Percentiles rank a stretch among this genome's conserved stretches.
These are phyloP conservation scores for Drosophila robusta DNA, from an alignment of 2,888 invertebrate species.

Conservation along the genomic window DNA sequence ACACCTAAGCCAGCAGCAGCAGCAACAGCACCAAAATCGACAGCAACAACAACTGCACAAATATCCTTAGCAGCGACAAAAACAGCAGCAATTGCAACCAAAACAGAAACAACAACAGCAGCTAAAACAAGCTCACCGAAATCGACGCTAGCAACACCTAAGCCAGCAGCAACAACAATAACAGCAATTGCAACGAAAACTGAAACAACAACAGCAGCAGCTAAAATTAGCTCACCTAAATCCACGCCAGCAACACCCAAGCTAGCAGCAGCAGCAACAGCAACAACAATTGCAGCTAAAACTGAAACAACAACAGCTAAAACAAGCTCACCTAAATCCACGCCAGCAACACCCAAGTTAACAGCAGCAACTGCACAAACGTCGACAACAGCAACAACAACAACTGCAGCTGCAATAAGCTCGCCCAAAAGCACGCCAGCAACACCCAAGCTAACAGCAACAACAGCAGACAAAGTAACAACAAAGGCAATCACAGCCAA, in stretches of 20 bases:
- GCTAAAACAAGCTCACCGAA: constrained; percentile 1
- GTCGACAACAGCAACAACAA: not conserved
- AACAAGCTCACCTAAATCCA: constrained; percentile 10
- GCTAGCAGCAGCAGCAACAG: not conserved
- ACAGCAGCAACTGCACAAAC: constrained; percentile 5
- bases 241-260: too few species aligned
- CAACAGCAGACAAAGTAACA: constrained; percentile 7
- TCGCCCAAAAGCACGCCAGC: constrained; percentile 12
- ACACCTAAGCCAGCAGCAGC: constrained; percentile 37
- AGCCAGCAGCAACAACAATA: constrained; percentile 34
- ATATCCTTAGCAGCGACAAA: not conserved
- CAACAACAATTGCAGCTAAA: not conserved
- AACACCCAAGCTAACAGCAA: constrained; percentile 18
- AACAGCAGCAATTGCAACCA: not conserved
- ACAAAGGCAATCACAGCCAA: constrained; percentile 10
- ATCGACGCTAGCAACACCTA: constrained; percentile 51
- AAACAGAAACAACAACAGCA: not conserved
- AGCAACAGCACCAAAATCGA: constrained; percentile 7
- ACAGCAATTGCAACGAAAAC: constrained; percentile 30
- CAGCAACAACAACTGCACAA: not conserved
- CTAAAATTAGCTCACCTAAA: not conserved
- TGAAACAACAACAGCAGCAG: constrained; percentile 46
- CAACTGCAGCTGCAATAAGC: not conserved
- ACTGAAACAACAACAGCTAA: not conserved
- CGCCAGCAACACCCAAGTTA: constrained; percentile 15